Conservation (phyloP, 2,888 invertebrate genomes). For the Tryphoninae sp. region DNA sequence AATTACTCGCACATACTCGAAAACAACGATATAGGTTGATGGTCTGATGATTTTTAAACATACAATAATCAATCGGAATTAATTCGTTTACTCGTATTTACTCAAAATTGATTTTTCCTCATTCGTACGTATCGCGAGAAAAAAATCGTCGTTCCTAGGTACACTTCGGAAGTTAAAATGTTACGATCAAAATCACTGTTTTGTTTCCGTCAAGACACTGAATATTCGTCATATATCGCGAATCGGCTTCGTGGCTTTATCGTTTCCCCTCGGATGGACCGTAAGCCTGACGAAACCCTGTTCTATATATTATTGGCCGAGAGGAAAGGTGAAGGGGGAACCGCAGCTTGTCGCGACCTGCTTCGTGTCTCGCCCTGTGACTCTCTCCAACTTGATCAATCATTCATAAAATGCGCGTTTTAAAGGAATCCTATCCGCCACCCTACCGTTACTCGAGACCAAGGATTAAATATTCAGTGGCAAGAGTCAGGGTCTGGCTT, state of each 20-base stretch:
- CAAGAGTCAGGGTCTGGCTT: constrained; percentile 40
- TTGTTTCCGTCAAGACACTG: constrained; percentile 7
- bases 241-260: constrained; percentile 32
- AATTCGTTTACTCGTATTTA: too few relatives aligned
- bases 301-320: constrained; percentile 1
- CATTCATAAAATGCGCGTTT: constrained; percentile 76
- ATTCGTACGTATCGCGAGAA: too few relatives aligned
- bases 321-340: constrained; percentile 16
- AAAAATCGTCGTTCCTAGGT: too few relatives aligned
- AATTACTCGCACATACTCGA: too few relatives aligned
- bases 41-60: too few relatives aligned
- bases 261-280: constrained; percentile 9
- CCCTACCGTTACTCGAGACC: constrained; percentile 57
- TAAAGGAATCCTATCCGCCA: constrained; percentile 70
- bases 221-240: constrained; percentile 42
- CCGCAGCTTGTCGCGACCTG: constrained; percentile 26
- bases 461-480: constrained; percentile 73
- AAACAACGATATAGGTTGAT: too few relatives aligned
- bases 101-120: too few relatives aligned
- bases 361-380: constrained; percentile 51
- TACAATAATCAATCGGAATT: too few relatives aligned
- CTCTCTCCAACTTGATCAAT: constrained; percentile 67
- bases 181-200: background rate
- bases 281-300: background rate
- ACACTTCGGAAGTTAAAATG: too few relatives aligned